These are phyloP conservation scores for Tenebrosternarchus preto DNA, from an alignment of 2,113 vertebrate species.

Conservation along the genomic window DNA sequence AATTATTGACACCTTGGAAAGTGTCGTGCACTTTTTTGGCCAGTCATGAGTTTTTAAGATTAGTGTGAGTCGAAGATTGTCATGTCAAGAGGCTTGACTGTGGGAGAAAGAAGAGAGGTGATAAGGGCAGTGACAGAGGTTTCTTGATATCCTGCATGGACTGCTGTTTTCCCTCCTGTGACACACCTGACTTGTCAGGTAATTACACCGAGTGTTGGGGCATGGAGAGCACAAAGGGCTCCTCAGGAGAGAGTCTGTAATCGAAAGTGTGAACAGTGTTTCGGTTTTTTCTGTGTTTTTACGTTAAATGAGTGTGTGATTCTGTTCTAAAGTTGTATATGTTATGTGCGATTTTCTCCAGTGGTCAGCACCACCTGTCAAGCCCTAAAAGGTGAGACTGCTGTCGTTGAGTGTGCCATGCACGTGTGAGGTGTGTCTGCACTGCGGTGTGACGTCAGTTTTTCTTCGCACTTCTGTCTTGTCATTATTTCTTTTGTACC, in stretches of 20 bases:
- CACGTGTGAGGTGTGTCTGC: not conserved
- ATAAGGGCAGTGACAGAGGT: not conserved
- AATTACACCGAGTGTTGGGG: not conserved
- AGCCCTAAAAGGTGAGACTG: conserved; percentile 48
- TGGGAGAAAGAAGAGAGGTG: not conserved
- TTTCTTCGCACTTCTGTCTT: not conserved
- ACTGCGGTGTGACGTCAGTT: not conserved
- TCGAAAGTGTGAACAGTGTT: not conserved
- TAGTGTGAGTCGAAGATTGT: too few relatives aligned
- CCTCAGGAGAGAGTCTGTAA: not conserved
- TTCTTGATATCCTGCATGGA: not conserved
- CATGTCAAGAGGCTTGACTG: too few relatives aligned
- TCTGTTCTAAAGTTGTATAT: conserved; percentile 31
- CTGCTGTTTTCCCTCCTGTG: not conserved
- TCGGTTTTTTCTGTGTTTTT: not conserved
- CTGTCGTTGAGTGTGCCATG: conserved; percentile 15
- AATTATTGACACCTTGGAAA: conserved; percentile 1
- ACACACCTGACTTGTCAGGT: conserved; percentile 16
- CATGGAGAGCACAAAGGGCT: not conserved
- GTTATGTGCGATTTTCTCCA: conserved; percentile 51
- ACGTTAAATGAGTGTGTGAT: not conserved
- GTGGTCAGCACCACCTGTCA: conserved; percentile 50
- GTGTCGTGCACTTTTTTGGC: not conserved
- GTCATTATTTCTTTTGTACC: not conserved
- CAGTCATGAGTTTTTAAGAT: not conserved